These are phyloP conservation scores for Numenius arquata DNA, from an alignment of 2,113 vertebrate species.

Conservation along the genomic window DNA sequence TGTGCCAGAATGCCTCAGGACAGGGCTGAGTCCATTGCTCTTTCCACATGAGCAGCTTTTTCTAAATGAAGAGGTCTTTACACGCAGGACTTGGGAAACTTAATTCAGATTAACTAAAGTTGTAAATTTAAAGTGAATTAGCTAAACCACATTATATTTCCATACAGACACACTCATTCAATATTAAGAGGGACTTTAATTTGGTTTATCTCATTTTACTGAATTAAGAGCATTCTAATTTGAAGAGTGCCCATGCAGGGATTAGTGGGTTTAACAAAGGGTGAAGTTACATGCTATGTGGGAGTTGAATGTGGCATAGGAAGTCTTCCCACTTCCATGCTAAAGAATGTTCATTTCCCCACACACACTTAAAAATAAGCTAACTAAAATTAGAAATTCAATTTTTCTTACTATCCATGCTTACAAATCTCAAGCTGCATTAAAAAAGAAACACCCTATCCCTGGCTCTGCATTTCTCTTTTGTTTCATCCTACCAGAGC, in stretches of 20 bases:
- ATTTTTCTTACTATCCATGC: neutral
- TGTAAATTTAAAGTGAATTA: constrained; percentile 36
- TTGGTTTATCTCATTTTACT: constrained; percentile 9
- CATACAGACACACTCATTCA: neutral
- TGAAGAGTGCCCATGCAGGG: neutral
- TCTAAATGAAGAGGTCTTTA: constrained; percentile 34
- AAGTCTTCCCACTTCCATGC: neutral
- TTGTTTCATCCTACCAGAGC: neutral
- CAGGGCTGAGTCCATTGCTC: constrained; percentile 1
- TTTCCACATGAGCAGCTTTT: constrained; percentile 26
- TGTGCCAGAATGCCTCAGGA: neutral
- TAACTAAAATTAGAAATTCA: neutral
- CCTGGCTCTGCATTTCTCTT: neutral
- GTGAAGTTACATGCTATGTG: neutral
- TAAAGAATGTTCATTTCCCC: neutral
- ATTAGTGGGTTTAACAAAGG: neutral
- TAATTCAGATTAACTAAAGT: constrained; percentile 35
- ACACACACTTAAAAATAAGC: neutral
- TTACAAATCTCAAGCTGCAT: neutral
- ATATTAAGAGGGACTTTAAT: constrained; percentile 16
- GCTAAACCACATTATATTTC: constrained; percentile 19
- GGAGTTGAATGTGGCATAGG: neutral
- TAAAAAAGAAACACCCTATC: neutral
- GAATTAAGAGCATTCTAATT: constrained; percentile 32
- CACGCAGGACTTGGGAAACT: neutral